Base-by-base conservation (phyloP, 1,140 invertebrate species). In the Muscidifurax raptorellus region DNA sequence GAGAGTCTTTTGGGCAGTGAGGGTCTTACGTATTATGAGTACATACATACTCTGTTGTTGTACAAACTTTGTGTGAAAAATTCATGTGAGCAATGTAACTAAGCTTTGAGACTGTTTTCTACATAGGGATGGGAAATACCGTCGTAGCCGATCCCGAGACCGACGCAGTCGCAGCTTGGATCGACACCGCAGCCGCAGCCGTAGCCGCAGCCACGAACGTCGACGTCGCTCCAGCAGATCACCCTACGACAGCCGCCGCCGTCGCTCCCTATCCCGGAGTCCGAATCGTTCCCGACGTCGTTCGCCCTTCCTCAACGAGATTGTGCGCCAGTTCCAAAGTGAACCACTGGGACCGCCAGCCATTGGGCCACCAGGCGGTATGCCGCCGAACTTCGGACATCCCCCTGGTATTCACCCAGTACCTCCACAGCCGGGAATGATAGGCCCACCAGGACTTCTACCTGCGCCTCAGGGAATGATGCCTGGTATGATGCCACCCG, bases 291-390 rank as follows among this genome's bases (percentile, higher is more conserved):
- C 72, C 30, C 88, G 92, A 22, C 92, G 91, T 72, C 89, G 92
- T 13, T 93, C 92, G 13, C 92, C 92, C 0, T 93, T 93, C 47
- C 90, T 93, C 72, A 92, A 93, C 52, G 92, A 93, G 83, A 86
- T 93, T 25, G 89, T 90, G 0, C 88, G 92, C 2, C 91, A 92
- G 28, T 84, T 93, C 10, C 86, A 88, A 32, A 88, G 89, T 1
- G 91, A 92, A 52, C 69, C 81, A 27, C 12, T 87, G 7, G 74
- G 59, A 32, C 36, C 59, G 12, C 40, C 81, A 18, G 44, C 66
- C 18, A 1, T 12, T 7, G 40, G 32, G 15, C 22, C 69, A 27
- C 30, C 44, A 0, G 82, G 88, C 2, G 32, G n/a, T 28, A 72
- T 84, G 30, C 59, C 27, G 10, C 28, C 75, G 25, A n/a, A 44